A percentile compares a stretch with the other conserved stretches of the same genome.
Conservation (phyloP, 2,113 vertebrate genomes). For the Phycodurus eques region DNA sequence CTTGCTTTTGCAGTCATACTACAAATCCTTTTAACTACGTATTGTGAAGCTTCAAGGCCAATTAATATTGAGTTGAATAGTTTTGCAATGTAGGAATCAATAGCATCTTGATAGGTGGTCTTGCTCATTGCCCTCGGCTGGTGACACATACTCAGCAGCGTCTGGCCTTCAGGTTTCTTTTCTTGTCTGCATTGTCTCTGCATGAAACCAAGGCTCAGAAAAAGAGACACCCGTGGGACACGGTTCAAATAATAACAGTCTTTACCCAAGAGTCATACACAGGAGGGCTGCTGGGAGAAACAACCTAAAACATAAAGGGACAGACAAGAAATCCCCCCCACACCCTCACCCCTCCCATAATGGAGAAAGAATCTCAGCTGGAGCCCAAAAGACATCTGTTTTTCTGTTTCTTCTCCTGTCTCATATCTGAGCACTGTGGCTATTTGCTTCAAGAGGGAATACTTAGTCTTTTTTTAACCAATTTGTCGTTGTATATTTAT, state of each 20-base stretch:
- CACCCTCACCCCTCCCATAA: not conserved
- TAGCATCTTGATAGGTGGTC: conserved; percentile 42
- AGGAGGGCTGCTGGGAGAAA: not conserved
- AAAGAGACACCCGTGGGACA: conserved; percentile 1
- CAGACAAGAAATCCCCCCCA: not conserved
- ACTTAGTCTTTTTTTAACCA: not conserved
- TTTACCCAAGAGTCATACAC: conserved; percentile 1
- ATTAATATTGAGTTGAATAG: conserved; percentile 27
- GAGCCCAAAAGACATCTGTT: conserved; percentile 8
- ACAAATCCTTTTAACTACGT: conserved; percentile 23
- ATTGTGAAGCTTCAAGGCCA: conserved; percentile 21
- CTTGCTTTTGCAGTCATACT: not conserved
- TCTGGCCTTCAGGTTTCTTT: not conserved
- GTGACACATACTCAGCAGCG: conserved; percentile 5
- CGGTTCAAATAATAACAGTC: not conserved
- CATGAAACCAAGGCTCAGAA: not conserved
- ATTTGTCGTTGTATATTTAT: not conserved
- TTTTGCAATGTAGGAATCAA: conserved; percentile 36
- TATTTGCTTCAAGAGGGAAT: conserved; percentile 5
- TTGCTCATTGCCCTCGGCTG: conserved; percentile 19
- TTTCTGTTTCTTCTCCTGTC: conserved; percentile 14
- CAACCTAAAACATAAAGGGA: not conserved
- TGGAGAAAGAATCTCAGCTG: conserved; percentile 18
- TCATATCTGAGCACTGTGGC: conserved; percentile 2
- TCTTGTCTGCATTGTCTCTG: conserved; percentile 17